Conservation (phyloP, 2,888 invertebrate genomes). For the Marasmarcha lunaedactyla region DNA sequence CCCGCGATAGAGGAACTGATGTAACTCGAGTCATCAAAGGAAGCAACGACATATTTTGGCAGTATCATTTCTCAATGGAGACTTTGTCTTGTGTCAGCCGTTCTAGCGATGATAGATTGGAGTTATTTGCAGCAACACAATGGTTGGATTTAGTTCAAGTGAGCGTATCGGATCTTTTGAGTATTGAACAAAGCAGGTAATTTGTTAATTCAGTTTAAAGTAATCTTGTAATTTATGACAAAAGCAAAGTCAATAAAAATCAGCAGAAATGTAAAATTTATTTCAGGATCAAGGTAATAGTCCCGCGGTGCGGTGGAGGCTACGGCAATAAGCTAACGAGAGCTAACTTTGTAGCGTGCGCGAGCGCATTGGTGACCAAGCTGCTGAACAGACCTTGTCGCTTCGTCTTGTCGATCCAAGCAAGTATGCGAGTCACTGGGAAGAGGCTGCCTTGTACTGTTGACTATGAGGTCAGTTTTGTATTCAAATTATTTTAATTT, state of each 20-base stretch:
- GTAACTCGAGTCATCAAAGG: constrained; percentile 51
- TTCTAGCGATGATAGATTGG: constrained; percentile 74
- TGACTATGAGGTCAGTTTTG: constrained; percentile 72
- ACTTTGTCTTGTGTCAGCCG: constrained; percentile 66
- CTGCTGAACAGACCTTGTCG: constrained; percentile 75
- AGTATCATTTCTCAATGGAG: constrained; percentile 79
- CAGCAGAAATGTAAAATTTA: too few relatives aligned
- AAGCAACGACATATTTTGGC: constrained; percentile 55
- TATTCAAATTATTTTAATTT: too few relatives aligned
- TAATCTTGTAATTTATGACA: too few relatives aligned
- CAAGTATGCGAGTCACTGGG: constrained; percentile 78
- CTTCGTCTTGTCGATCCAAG: constrained; percentile 76
- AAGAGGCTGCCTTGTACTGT: constrained; percentile 72
- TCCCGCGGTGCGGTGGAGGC: constrained; percentile 61
- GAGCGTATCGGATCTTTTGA: constrained; percentile 40
- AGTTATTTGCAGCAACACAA: constrained; percentile 68
- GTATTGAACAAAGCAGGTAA: constrained; percentile 62
- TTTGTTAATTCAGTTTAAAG: too few relatives aligned
- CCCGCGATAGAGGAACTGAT: constrained; percentile 27
- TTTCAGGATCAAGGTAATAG: constrained; percentile 28
- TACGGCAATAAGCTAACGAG: constrained; percentile 80
- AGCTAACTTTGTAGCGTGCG: constrained; percentile 66
- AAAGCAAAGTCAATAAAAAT: too few relatives aligned
- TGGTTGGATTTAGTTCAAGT: constrained; percentile 63
- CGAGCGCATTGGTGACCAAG: constrained; percentile 77